Evolutionary conservation across 2,888 invertebrate genomes (phyloP).

Genomic region (Drosophila merina): DNA sequence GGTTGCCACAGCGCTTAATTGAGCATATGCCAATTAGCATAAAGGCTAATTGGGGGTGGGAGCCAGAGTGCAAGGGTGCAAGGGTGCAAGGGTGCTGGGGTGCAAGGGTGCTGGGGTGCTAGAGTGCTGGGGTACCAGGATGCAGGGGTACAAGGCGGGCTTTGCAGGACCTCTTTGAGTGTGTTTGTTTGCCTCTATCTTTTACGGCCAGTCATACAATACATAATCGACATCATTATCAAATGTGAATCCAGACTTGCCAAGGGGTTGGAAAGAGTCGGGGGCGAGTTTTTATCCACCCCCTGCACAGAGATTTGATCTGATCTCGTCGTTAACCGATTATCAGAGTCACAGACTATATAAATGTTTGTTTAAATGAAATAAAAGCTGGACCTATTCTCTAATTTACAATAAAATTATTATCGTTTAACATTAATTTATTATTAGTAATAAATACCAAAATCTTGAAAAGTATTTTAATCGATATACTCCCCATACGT

Average conservation of each 20-base stretch:
- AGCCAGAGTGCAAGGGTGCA: conserved; percentile 3
- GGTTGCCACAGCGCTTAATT: conserved; percentile 62
- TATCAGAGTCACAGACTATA: not conserved
- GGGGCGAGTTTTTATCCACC: conserved; percentile 1
- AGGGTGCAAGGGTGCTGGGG: conserved; percentile 7
- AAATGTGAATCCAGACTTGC: conserved; percentile 16
- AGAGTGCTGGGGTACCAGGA: not conserved
- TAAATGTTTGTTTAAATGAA: not conserved
- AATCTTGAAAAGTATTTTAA: too few relatives aligned
- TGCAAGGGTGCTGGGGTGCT: conserved; percentile 5
- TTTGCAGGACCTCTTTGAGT: not conserved
- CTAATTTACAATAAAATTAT: too few relatives aligned
- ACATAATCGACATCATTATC: conserved; percentile 59
- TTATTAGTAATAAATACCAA: too few relatives aligned
- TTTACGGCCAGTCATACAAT: conserved; percentile 14
- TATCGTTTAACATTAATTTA: too few relatives aligned
- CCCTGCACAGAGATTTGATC: not conserved
- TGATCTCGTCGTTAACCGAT: conserved; percentile 12
- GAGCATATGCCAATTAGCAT: conserved; percentile 79
- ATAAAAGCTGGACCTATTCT: too few relatives aligned
- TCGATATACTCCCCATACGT: too few relatives aligned
- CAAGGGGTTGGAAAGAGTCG: conserved; percentile 9
- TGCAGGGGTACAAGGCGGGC: not conserved
- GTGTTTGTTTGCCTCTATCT: not conserved
- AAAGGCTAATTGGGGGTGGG: conserved; percentile 14